Evolutionary conservation across 2,113 vertebrate species (phyloP), one percentile per base, ranked within the genome.

Genomic region (Albula goreensis): DNA sequence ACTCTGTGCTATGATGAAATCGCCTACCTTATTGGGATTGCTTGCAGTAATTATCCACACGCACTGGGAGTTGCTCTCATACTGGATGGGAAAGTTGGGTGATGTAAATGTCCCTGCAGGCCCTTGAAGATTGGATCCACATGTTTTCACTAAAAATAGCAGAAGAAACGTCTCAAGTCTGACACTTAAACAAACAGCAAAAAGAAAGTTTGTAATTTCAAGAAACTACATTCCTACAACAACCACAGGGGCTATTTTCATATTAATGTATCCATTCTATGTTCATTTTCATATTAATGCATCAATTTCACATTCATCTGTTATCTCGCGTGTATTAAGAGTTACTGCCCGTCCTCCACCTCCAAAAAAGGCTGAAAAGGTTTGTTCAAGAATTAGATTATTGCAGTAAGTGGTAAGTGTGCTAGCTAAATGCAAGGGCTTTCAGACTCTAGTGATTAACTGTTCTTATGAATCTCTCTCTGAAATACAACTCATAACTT

Each of bases 41-140:
- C 94, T 94, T 10, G 96, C 96, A 6, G 95, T 95, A 87, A 96
- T 95, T 88, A 96, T 96, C 96, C 96, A 96, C 63, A 96, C 95
- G 89, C 96, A 96, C 91, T 96, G 96, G 5, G 96, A 95, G 63
- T 96, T 96, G 92, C 95, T 96, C 89, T 96, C 96, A 49, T 96
- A 96, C 50, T 96, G 96, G 88, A 96, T 96, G 1, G 96, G 96
- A 79, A 96, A 96, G 90, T 96, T 96, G 0, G 95, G 96, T 48
- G 96, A 96, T 0, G 93, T 94, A 80, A 96, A 96, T 17, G 94
- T 94, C 88, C 96, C 96, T 0, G 95, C 94, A 0, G 96, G 95
- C 66, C 95, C 95, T 87, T 96, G 95, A 85, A 96, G 95, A 89
- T 94, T 96, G 83, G 94, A 95, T 89, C 96, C 96, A 79, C 96